phyloP scores from a whole-genome alignment of 2,113 vertebrate genomes.

The Chaetura pelagica region DNA sequence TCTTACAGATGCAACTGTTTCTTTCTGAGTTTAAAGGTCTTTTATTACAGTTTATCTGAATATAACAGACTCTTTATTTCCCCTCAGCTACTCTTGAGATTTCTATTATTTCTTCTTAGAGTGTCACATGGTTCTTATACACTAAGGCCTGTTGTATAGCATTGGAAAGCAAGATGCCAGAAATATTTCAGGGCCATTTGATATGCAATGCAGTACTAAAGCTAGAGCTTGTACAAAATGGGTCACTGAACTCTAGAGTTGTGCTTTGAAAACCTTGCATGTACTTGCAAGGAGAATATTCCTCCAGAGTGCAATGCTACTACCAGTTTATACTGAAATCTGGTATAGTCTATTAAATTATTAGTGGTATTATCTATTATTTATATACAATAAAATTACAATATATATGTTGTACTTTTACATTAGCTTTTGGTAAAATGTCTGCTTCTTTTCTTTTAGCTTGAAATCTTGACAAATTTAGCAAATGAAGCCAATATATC shows the following conservation, averaged over 20 bases:
- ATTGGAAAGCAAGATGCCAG: background rate
- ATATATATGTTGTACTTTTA: background rate
- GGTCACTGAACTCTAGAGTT: background rate
- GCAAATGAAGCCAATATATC: slow-evolving; percentile 97
- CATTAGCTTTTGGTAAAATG: background rate
- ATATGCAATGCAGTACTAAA: background rate
- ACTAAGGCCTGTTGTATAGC: background rate
- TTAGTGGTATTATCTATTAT: background rate
- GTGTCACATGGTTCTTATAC: background rate
- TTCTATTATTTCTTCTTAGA: background rate
- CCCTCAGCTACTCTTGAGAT: background rate
- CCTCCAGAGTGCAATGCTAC: background rate
- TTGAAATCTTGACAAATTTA: slow-evolving; percentile 97
- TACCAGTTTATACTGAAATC: background rate
- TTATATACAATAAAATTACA: background rate
- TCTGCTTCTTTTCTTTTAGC: slow-evolving; percentile 72
- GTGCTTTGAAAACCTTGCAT: background rate
- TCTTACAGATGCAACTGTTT: background rate
- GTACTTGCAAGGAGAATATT: background rate
- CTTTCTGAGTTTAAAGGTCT: background rate
- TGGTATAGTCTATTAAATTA: background rate
- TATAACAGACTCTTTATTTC: background rate
- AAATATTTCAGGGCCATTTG: background rate
- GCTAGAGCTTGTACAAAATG: background rate
- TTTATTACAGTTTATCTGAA: background rate